A percentile compares a stretch with the other conserved stretches of the same genome.
phyloP scores from a whole-genome alignment of 2,113 vertebrate genomes.

The Orcinus orca region DNA sequence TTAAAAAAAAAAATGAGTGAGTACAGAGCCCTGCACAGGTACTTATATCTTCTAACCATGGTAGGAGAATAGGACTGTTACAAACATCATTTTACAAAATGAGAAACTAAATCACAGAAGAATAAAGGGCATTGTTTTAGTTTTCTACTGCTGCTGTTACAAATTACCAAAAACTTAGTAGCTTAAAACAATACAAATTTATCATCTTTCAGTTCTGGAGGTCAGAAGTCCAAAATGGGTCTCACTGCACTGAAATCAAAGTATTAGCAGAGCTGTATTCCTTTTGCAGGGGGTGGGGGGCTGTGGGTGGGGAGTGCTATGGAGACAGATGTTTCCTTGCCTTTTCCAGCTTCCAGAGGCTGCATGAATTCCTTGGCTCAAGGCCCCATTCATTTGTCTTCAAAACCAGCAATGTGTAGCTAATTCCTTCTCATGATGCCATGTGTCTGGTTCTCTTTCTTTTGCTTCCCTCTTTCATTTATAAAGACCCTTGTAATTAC shows the following conservation, averaged over 20 bases:
- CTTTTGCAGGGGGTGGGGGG: accelerated
- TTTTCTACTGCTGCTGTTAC: neutral
- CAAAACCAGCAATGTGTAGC: neutral
- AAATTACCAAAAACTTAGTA: neutral
- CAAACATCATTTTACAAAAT: neutral
- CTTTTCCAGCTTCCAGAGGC: neutral
- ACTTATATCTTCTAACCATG: neutral
- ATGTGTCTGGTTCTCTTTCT: neutral
- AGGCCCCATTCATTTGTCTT: neutral
- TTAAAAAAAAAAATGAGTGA: neutral
- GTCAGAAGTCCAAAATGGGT: neutral
- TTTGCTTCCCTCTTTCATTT: neutral
- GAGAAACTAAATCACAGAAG: neutral
- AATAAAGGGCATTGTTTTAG: neutral
- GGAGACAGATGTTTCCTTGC: neutral
- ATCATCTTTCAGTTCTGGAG: neutral
- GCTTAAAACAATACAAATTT: neutral
- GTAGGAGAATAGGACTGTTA: neutral
- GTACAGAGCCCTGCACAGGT: neutral
- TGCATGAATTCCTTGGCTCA: neutral
- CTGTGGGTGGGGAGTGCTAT: too few relatives aligned
- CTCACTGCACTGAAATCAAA: neutral
- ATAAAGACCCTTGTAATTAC: neutral
- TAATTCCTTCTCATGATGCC: neutral
- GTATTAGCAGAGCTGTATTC: accelerated